phyloP scores from a whole-genome alignment of 2,797 vertebrate species.

The Sebastes taczanowskii region DNA sequence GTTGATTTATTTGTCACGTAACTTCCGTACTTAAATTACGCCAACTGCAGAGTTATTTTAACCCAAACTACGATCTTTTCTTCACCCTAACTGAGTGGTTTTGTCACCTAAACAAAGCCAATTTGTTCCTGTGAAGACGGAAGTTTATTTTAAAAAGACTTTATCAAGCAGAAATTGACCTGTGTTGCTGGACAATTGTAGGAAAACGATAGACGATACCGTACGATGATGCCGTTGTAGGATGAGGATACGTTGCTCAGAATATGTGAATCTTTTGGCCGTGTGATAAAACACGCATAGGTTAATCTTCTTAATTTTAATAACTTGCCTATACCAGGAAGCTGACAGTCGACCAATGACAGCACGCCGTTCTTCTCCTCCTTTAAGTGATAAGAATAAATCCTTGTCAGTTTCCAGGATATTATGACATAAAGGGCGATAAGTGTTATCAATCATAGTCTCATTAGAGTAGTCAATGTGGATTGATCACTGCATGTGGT shows the following conservation, averaged over 20 bases:
- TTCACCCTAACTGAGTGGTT: no score
- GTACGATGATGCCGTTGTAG: background rate
- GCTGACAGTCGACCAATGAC: background rate
- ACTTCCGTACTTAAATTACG: no score
- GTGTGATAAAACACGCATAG: background rate
- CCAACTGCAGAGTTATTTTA: no score
- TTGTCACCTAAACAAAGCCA: no score
- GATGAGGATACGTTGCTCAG: no score
- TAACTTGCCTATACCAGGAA: background rate
- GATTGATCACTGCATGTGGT: slow-evolving; percentile 42
- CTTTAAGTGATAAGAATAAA: slow-evolving; percentile 22
- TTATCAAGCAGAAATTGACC: rapidly evolving
- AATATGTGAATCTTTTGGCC: no score
- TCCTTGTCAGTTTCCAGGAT: slow-evolving; percentile 21
- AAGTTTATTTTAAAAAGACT: no score
- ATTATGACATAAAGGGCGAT: slow-evolving; percentile 15
- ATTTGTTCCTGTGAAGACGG: no score
- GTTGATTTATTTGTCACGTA: no score
- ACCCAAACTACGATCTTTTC: no score
- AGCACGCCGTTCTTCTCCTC: background rate
- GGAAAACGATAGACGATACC: no score
- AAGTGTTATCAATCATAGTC: slow-evolving; percentile 33
- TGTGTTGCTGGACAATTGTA: no score
- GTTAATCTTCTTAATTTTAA: background rate
- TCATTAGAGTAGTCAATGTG: slow-evolving; percentile 33